These are phyloP conservation scores for Aphelenchoides bicaudatus DNA, from an alignment of 2,888 invertebrate species.

Conservation along the genomic window DNA sequence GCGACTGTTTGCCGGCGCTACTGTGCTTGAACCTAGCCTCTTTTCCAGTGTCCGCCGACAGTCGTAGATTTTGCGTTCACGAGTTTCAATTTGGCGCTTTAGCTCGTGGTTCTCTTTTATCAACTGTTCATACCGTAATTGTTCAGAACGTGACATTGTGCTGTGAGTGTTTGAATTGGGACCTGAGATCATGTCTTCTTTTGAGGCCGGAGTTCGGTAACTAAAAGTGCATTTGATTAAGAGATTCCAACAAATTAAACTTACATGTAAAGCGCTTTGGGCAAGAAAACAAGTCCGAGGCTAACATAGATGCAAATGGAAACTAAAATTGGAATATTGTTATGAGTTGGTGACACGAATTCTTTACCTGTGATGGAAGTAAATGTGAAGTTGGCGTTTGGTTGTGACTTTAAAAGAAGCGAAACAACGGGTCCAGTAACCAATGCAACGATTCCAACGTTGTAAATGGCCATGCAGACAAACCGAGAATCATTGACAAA, in stretches of 20 bases:
- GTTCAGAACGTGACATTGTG: conserved; percentile 62
- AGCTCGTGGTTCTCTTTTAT: conserved; percentile 91
- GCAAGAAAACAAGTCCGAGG: conserved; percentile 95
- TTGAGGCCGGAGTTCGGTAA: conserved; percentile 37
- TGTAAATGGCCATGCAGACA: conserved; percentile 98
- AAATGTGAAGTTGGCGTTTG: conserved; percentile 94
- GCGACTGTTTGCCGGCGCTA: conserved; percentile 1
- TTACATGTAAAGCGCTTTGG: conserved; percentile 88
- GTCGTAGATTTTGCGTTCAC: conserved; percentile 39
- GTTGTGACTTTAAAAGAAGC: conserved; percentile 91
- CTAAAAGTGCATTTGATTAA: too few species aligned
- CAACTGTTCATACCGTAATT: conserved; percentile 86
- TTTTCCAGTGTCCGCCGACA: conserved; percentile 36
- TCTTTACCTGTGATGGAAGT: conserved; percentile 72
- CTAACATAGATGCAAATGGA: conserved; percentile 96
- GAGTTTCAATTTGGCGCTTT: conserved; percentile 75
- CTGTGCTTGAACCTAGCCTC: conserved; percentile 15
- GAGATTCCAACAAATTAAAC: too few species aligned
- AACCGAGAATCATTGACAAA: conserved; percentile 97
- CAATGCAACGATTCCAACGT: conserved; percentile 92
- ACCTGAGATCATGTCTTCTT: conserved; percentile 32
- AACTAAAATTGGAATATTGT: conserved; percentile 64
- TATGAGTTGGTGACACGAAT: neutral
- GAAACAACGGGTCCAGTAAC: conserved; percentile 92
- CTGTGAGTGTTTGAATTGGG: conserved; percentile 18